A percentile compares a stretch with the other conserved stretches of the same genome.
phyloP scores from a whole-genome alignment of 2,888 invertebrate species.

The Thecocarcelia acutangulata region DNA sequence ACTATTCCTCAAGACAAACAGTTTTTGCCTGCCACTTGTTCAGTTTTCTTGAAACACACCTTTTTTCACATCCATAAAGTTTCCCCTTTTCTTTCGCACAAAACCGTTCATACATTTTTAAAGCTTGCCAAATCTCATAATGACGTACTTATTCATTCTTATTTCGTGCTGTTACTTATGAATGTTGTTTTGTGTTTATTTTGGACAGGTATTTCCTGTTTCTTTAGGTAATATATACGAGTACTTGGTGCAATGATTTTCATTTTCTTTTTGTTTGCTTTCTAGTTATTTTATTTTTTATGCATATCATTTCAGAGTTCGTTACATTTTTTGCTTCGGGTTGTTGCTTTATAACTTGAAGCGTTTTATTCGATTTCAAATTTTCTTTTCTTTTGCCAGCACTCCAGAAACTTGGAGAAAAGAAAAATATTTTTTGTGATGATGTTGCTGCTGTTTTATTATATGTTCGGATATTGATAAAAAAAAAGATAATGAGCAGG shows the following conservation, averaged over 20 bases:
- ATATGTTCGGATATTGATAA: slow-evolving; percentile 44
- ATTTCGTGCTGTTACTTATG: neutral
- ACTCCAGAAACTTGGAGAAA: neutral
- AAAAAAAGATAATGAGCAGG: slow-evolving; percentile 61
- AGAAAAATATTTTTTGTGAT: neutral
- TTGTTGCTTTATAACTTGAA: slow-evolving; percentile 44
- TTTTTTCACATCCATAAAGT: too few relatives aligned
- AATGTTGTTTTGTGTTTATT: slow-evolving; percentile 53
- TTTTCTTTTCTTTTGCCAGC: neutral
- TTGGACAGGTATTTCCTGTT: slow-evolving; percentile 18
- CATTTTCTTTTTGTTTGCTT: neutral
- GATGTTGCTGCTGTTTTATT: neutral
- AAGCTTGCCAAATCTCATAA: neutral
- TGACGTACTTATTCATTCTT: neutral
- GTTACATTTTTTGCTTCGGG: slow-evolving; percentile 16
- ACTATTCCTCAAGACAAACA: too few relatives aligned
- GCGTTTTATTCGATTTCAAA: slow-evolving; percentile 14
- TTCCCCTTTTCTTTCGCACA: too few relatives aligned
- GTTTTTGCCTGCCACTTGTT: too few relatives aligned
- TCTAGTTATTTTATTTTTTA: slow-evolving; percentile 1
- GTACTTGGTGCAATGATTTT: slow-evolving; percentile 22
- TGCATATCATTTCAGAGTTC: slow-evolving; percentile 2
- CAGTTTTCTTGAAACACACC: too few relatives aligned
- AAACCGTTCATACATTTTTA: neutral
- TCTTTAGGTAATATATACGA: neutral